Evolutionary conservation across 2,888 invertebrate genomes (phyloP), one percentile per base, ranked within the genome.

Genomic region (Ceraclea dissimilis): DNA sequence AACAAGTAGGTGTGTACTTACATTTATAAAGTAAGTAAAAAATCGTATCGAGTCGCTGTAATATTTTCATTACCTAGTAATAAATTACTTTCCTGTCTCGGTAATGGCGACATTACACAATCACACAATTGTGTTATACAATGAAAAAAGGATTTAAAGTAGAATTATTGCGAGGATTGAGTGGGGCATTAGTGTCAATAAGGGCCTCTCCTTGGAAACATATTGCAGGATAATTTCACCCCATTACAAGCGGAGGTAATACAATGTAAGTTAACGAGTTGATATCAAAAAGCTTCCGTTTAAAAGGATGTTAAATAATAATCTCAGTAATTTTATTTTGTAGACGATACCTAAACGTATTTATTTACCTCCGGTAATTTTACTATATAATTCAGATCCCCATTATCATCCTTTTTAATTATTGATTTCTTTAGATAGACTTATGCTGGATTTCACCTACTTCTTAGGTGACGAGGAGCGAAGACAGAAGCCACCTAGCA

Each of bases 41-140:
- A n/a, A n/a, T 26, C 26, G 26, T 8, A n/a, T 39, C 39, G 18
- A 48, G 52, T 43, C 18, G 53, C 48, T 21, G 20, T 54, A 50
- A 49, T 43, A 22, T 54, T 54, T 54, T 54, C 54, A 54, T 54
- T 54, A 54, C 49, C 16, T 18, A 4, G 50, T 31, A 39, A 54
- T 54, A 54, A 54, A 54, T 54, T 50, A 26, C n/a, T n/a, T 16
- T 11, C 13, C 20, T 50, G 22, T 49, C 43, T 6, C 18, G 18
- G 39, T 52, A 50, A 58, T 58, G 58, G 60, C 26, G 48, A 50
- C 58, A 56, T 58, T 58, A 58, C 50, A 54, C 60, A 56, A 56
- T 58, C 56, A 54, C 33, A 33, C 50, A n/a, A 19, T 44, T 31
- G 44, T 26, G 19, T 34, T 16, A 17, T 31, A 33, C 43, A 49